A percentile compares a stretch with the other conserved stretches of the same genome.
Conservation (phyloP, 2,888 invertebrate species). For the Cerceris ruficornis region DNA sequence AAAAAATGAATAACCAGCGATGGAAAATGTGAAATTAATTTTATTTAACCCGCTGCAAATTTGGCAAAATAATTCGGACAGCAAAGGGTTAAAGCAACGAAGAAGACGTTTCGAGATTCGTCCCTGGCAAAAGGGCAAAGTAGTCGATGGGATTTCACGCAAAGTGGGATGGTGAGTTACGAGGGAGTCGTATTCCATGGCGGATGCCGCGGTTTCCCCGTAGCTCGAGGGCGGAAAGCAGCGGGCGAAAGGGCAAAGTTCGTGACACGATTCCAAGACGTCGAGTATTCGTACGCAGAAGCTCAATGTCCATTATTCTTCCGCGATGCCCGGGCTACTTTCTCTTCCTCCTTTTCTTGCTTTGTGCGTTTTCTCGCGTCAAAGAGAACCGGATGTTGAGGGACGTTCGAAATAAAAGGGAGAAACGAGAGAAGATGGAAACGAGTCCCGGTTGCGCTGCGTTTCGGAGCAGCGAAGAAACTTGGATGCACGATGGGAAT, state of each 20-base stretch:
- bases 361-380: not conserved
- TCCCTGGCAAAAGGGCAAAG: not conserved
- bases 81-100: too few relatives aligned
- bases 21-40: too few relatives aligned
- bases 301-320: constrained; percentile 27
- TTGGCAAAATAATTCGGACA: too few relatives aligned
- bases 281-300: constrained; percentile 15
- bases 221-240: constrained; percentile 35
- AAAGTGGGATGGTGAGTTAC: constrained; percentile 10
- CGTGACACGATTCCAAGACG: constrained; percentile 59
- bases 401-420: too few relatives aligned
- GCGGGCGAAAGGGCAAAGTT: constrained; percentile 68
- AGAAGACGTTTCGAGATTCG: not conserved
- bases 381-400: not conserved
- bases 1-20: too few relatives aligned
- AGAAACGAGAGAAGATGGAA: too few relatives aligned
- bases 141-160: not conserved
- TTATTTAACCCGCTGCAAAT: too few relatives aligned
- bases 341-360: too few relatives aligned
- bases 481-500: not conserved
- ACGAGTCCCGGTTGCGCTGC: too few relatives aligned
- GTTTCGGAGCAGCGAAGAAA: not conserved
- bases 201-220: constrained; percentile 34
- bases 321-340: not conserved
- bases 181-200: constrained; percentile 19